phyloP scores from a whole-genome alignment of 1,140 invertebrate species.

The Zaprionus inermis region DNA sequence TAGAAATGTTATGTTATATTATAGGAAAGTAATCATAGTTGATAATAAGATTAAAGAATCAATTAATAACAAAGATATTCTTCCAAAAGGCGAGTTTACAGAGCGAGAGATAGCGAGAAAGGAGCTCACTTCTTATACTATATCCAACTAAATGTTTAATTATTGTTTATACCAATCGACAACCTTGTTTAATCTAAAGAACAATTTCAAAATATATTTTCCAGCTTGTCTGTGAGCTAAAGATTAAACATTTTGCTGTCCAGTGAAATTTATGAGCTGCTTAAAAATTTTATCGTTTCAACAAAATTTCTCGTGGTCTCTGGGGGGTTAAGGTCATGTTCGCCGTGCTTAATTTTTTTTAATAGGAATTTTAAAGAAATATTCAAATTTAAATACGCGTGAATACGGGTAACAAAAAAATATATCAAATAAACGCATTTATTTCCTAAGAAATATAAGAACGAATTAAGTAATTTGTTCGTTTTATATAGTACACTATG shows the following conservation, averaged over 20 bases:
- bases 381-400: neutral
- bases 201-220: neutral
- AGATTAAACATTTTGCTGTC: neutral
- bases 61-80: neutral
- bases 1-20: neutral
- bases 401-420: neutral
- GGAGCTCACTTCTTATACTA: too few relatives aligned
- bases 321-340: neutral
- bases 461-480: neutral
- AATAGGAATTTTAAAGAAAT: neutral
- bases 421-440: neutral
- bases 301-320: neutral
- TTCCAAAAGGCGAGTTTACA: neutral
- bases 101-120: too few relatives aligned
- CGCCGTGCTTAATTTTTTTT: neutral
- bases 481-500: neutral
- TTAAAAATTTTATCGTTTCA: neutral
- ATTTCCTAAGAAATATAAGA: conserved; percentile 1
- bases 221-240: too few relatives aligned
- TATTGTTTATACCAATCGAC: neutral
- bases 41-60: neutral
- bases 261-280: neutral
- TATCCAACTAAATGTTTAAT: too few relatives aligned
- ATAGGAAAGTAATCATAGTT: too few relatives aligned
- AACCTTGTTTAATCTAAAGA: neutral